Conservation (phyloP, 2,797 vertebrate species). For the Cuculus canorus region DNA sequence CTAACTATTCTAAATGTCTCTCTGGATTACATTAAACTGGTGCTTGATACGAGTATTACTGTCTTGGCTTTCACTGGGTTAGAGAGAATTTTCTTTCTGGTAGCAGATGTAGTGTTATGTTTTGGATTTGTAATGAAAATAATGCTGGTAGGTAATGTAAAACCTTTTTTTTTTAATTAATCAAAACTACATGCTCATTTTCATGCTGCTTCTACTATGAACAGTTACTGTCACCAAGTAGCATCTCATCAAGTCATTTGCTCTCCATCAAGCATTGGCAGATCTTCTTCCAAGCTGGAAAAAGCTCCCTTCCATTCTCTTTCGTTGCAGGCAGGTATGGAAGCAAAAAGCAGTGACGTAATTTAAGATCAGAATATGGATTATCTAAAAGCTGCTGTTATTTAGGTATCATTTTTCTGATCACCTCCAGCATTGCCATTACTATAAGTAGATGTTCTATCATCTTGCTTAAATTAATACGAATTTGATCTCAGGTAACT, state of each 20-base stretch:
- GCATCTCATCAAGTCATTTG: background rate
- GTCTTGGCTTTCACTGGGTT: too few relatives aligned
- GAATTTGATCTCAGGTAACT: background rate
- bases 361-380: background rate
- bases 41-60: background rate
- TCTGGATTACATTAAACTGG: background rate
- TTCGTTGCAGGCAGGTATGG: background rate
- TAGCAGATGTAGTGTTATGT: too few relatives aligned
- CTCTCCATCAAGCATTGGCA: background rate
- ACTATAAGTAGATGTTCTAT: background rate
- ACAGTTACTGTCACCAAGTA: background rate
- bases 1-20: background rate
- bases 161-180: background rate
- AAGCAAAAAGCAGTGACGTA: background rate
- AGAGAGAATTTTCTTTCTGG: too few relatives aligned
- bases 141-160: background rate
- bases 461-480: constrained; percentile 3
- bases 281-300: background rate
- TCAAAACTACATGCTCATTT: background rate
- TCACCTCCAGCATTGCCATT: background rate
- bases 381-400: background rate
- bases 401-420: background rate
- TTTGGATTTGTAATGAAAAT: too few relatives aligned
- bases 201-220: background rate
- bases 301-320: background rate